Percentiles rank a stretch among this genome's conserved stretches.
Evolutionary conservation across 1,140 invertebrate species (phyloP).

Genomic region (Mya arenaria): DNA sequence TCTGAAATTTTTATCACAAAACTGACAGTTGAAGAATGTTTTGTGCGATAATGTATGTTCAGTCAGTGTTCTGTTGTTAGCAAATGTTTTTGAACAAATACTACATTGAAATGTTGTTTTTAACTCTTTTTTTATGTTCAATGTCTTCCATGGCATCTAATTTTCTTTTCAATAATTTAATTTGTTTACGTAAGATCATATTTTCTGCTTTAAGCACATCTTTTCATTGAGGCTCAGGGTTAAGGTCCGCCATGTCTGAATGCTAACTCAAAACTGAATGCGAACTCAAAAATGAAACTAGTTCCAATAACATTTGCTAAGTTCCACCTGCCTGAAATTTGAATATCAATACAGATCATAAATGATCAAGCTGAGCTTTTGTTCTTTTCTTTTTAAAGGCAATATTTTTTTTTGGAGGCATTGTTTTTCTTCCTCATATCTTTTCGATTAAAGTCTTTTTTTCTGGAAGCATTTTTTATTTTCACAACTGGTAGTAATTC

Average conservation of each 20-base stretch:
- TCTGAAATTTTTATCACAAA: conserved; percentile 37
- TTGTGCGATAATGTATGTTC: conserved; percentile 47
- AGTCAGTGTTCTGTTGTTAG: conserved; percentile 4
- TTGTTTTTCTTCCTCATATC: no score
- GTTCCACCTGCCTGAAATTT: not conserved
- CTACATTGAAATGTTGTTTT: conserved; percentile 35
- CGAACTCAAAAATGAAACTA: not conserved
- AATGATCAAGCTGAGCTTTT: not conserved
- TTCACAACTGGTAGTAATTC: no score
- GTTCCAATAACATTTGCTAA: not conserved
- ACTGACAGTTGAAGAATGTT: conserved; percentile 27
- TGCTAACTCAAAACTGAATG: not conserved
- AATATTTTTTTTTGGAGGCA: no score
- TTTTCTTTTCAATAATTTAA: conserved; percentile 40
- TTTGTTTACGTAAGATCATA: conserved; percentile 29
- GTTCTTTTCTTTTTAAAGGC: not conserved
- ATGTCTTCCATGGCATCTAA: not conserved
- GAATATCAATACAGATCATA: not conserved
- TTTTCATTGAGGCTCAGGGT: not conserved
- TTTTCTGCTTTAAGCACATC: not conserved
- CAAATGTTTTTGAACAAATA: conserved; percentile 43
- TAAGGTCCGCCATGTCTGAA: not conserved
- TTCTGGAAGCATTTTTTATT: no score
- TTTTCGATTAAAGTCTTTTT: no score
- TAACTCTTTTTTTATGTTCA: not conserved